Evolutionary conservation across 2,797 vertebrate species (phyloP).

Genomic region (Pipistrellus nathusii): DNA sequence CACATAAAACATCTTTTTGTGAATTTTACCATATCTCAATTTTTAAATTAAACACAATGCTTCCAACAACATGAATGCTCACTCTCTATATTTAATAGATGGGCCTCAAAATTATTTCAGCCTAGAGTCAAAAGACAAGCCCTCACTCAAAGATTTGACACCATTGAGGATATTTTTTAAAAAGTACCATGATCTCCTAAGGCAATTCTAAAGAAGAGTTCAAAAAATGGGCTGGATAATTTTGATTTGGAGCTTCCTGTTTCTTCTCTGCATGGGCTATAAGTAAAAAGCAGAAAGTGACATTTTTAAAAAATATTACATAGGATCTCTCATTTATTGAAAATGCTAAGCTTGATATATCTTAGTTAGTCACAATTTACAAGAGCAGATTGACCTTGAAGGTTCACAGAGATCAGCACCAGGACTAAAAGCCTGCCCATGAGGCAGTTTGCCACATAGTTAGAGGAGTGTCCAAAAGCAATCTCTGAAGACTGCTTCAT

Average conservation of each 20-base stretch:
- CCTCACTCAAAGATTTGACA: slow-evolving; percentile 15
- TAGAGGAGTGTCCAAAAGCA: slow-evolving; percentile 47
- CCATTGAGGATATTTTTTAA: neutral
- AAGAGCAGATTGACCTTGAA: slow-evolving; percentile 47
- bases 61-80: neutral
- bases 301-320: neutral
- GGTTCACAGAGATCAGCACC: slow-evolving; percentile 10
- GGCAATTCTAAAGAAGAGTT: slow-evolving; percentile 52
- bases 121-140: slow-evolving; percentile 32
- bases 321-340: slow-evolving; percentile 13
- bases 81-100: slow-evolving; percentile 2
- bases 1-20: neutral
- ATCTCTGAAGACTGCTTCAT: slow-evolving; percentile 36
- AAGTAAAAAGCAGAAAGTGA: slow-evolving; percentile 3
- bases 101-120: neutral
- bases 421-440: neutral
- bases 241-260: slow-evolving; percentile 21
- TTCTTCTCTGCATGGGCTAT: neutral
- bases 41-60: slow-evolving; percentile 27
- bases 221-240: slow-evolving; percentile 1
- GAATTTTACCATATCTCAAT: slow-evolving; percentile 26
- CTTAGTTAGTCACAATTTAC: slow-evolving; percentile 38
- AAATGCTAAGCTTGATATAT: slow-evolving; percentile 39
- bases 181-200: slow-evolving; percentile 25
- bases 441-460: neutral